phyloP scores from a whole-genome alignment of 2,888 invertebrate species.

The Chirona hameri region DNA sequence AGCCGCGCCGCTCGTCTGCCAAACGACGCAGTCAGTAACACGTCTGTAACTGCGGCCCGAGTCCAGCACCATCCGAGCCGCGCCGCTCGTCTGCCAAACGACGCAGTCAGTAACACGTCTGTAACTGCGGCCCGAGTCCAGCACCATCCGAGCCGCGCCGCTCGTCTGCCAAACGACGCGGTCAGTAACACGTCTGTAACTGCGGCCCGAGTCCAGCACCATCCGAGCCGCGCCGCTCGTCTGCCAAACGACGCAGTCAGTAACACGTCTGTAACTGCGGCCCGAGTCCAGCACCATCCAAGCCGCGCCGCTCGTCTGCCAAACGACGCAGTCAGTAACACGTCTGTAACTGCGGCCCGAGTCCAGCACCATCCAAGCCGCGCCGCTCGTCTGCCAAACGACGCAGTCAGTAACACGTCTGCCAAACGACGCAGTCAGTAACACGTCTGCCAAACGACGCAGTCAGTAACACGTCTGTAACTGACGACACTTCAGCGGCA shows the following conservation, averaged over 20 bases:
- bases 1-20: slow-evolving; percentile 77
- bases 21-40: not conserved
- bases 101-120: not conserved
- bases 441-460: slow-evolving; percentile 59
- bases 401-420: not conserved
- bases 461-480: not conserved
- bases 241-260: slow-evolving; percentile 54
- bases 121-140: slow-evolving; percentile 58
- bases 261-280: slow-evolving; percentile 37
- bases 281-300: slow-evolving; percentile 74
- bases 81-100: slow-evolving; percentile 69
- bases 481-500: not conserved
- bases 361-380: slow-evolving; percentile 74
- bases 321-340: not conserved
- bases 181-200: slow-evolving; percentile 31
- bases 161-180: slow-evolving; percentile 62
- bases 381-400: slow-evolving; percentile 69
- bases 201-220: slow-evolving; percentile 65
- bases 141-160: slow-evolving; percentile 75
- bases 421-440: no score
- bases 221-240: slow-evolving; percentile 77
- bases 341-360: slow-evolving; percentile 52
- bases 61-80: slow-evolving; percentile 74
- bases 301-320: slow-evolving; percentile 77
- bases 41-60: slow-evolving; percentile 52